Percentiles rank a stretch among this genome's conserved stretches.
phyloP scores from a whole-genome alignment of 2,888 invertebrate species.

The Calliscelio sp. region DNA sequence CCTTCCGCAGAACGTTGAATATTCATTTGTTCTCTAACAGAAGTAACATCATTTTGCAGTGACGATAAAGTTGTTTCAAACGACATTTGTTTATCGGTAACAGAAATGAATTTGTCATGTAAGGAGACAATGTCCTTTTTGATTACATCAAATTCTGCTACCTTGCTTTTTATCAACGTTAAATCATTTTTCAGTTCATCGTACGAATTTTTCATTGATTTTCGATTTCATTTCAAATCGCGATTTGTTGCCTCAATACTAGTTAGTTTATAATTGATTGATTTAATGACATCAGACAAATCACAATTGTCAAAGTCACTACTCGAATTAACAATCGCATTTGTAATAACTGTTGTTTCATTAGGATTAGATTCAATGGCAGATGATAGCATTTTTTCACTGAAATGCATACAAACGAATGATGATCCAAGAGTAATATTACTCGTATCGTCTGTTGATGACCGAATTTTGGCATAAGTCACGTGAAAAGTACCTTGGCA shows the following conservation, averaged over 20 bases:
- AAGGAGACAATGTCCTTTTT: not conserved
- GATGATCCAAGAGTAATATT: not conserved
- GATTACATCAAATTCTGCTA: not conserved
- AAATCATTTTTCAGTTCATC: not conserved
- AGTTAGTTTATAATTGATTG: not conserved
- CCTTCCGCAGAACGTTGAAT: too few relatives aligned
- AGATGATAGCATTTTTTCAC: not conserved
- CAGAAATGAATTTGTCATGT: not conserved
- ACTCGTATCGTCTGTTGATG: not conserved
- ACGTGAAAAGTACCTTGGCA: not conserved
- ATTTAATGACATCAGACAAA: not conserved
- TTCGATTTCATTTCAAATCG: not conserved
- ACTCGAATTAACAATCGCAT: not conserved
- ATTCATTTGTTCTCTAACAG: not conserved
- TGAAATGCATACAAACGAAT: not conserved
- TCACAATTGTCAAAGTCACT: not conserved
- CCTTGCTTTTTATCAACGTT: not conserved
- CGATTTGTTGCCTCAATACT: not conserved
- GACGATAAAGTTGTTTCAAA: not conserved
- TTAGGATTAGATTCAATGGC: not conserved
- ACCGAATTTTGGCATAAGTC: not conserved
- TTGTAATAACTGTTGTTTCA: not conserved
- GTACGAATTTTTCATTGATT: not conserved
- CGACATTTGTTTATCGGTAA: not conserved
- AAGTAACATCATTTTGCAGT: not conserved